phyloP scores from a whole-genome alignment of 2,888 invertebrate genomes.

The Physocephala rufipes region DNA sequence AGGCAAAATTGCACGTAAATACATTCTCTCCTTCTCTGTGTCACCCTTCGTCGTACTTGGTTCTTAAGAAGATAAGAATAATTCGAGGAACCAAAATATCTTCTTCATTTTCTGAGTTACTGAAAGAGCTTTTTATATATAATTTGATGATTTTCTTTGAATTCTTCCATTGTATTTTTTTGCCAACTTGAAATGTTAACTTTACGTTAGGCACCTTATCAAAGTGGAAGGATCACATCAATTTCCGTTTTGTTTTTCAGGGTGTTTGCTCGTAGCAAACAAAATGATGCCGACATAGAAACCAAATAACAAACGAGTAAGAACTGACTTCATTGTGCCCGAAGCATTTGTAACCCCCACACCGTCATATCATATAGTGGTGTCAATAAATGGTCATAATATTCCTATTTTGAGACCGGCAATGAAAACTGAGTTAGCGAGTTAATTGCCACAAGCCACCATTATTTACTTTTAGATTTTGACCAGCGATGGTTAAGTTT shows the following conservation, averaged over 20 bases:
- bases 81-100: slow-evolving; percentile 4
- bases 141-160: too few relatives aligned
- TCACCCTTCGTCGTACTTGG: background rate
- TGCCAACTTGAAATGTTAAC: background rate
- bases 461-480: too few relatives aligned
- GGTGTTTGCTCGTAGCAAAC: slow-evolving; percentile 42
- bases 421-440: too few relatives aligned
- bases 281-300: slow-evolving; percentile 27
- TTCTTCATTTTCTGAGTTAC: background rate
- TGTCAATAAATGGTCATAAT: too few relatives aligned
- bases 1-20: background rate
- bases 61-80: background rate
- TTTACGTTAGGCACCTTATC: slow-evolving; percentile 27
- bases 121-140: too few relatives aligned
- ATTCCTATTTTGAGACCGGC: too few relatives aligned
- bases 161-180: background rate
- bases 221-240: slow-evolving; percentile 31
- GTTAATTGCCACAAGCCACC: too few relatives aligned
- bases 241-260: slow-evolving; percentile 39
- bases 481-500: too few relatives aligned
- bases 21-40: too few relatives aligned
- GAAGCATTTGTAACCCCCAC: too few relatives aligned
- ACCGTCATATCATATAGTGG: too few relatives aligned
- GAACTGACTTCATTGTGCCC: too few relatives aligned
- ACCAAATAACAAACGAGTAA: slow-evolving; percentile 1